Conservation (phyloP, 2,888 invertebrate species). For the Ommatoiulus sabulosus region DNA sequence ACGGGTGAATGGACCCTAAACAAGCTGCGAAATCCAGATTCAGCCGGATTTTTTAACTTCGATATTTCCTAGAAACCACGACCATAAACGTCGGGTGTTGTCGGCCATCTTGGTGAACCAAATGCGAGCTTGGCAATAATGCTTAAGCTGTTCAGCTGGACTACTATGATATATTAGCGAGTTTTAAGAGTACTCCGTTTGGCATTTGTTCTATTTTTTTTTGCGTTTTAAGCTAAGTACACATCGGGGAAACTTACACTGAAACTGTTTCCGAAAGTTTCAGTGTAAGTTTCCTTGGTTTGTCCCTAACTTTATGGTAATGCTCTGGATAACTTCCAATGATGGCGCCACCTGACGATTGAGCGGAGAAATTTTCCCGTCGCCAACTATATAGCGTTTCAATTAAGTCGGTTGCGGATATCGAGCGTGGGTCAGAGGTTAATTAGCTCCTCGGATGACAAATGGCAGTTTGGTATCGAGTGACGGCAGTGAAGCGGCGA, state of each 20-base stretch:
- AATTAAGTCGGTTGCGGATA: constrained; percentile 38
- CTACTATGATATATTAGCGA: too few species aligned
- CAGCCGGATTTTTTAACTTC: background rate
- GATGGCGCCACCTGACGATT: background rate
- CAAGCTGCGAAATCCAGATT: constrained; percentile 15
- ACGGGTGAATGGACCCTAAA: background rate
- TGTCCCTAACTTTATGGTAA: too few species aligned
- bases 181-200: too few species aligned
- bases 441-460: constrained; percentile 34
- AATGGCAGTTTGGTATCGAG: background rate
- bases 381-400: constrained; percentile 25
- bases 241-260: too few species aligned
- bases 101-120: background rate
- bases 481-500: background rate
- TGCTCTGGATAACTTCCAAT: background rate
- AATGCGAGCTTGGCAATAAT: too few species aligned
- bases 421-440: constrained; percentile 15
- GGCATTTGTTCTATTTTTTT: too few species aligned
- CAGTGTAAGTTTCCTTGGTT: too few species aligned
- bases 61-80: background rate
- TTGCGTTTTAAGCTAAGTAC: too few species aligned
- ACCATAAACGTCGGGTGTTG: background rate
- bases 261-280: too few species aligned
- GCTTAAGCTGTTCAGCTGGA: too few species aligned
- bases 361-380: background rate